Base-by-base conservation (phyloP, 2,888 invertebrate species). In the Apoda limacodes region DNA sequence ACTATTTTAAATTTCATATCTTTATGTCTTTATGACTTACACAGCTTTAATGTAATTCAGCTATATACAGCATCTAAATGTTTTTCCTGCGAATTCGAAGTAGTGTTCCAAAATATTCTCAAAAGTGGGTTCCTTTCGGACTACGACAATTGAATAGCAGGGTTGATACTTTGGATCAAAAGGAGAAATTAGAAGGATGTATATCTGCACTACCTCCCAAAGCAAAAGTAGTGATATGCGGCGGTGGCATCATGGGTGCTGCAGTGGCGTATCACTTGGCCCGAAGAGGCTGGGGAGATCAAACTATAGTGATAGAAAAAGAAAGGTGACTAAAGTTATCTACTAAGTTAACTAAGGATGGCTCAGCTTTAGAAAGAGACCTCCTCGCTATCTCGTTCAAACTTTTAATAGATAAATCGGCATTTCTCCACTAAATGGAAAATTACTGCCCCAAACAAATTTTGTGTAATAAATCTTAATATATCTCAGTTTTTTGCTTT, bases 261-360 rank as follows among this genome's bases (percentile, higher is more conserved):
- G 92, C 95, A 2, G 92, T 96, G 5, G 95, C 95, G 7, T 96
- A 95, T 63, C 93, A 96, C 62, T 75, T 97, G 25, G 90, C 92
- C 0, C 76, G 87, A 49, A 71, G 89, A 43, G 96, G 95, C 29
- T 92, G 92, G 88, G 93, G 91, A 5, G 76, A 82, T 13, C 86
- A 92, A 42, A 93, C 94, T 2, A 75, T 95, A 10, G 68, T 97
- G 1, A 71, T 97, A 22, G 96, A 97, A 60, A 90, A 93, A 71
- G 92, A 91, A 60, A 86, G 84, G 92, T 90, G 70, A 72, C 63
- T 55, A 33, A 13, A 10, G 14, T 28, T 32, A 20, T 10, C 25
- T 28, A 33, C 24, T 14, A 36, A 28, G 24, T 9, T 5, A 17
- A 23, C n/a, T 25, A 17, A 7, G 3, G 7, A 26, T 27, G 12